Evolutionary conservation across 2,113 vertebrate species (phyloP).

Genomic region (Bos indicus): DNA sequence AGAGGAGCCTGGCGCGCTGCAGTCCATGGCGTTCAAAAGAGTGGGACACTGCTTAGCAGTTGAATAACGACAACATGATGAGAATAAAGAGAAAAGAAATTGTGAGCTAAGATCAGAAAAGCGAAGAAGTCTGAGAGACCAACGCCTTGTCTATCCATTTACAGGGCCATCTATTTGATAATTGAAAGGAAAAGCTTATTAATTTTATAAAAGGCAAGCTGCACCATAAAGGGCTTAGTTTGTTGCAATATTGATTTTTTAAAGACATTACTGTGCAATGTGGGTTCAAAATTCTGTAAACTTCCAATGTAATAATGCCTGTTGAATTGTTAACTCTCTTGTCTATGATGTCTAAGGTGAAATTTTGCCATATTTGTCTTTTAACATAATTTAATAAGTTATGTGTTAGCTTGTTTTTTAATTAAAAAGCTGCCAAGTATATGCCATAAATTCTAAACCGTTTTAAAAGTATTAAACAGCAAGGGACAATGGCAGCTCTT

Average conservation of each 20-base stretch:
- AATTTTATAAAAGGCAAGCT: not conserved
- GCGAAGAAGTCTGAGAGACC: not conserved
- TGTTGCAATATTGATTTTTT: not conserved
- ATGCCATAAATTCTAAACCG: conserved; percentile 37
- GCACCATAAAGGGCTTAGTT: not conserved
- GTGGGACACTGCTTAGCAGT: accelerated
- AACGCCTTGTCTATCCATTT: not conserved
- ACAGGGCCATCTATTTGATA: not conserved
- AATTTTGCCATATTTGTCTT: not conserved
- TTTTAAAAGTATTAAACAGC: conserved; percentile 56
- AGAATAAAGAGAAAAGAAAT: not conserved
- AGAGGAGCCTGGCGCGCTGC: not conserved
- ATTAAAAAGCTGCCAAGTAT: not conserved
- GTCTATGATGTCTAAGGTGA: not conserved
- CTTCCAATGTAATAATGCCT: not conserved
- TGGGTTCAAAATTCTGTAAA: not conserved
- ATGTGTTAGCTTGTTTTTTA: not conserved
- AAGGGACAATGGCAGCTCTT: conserved; percentile 16
- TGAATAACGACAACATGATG: not conserved
- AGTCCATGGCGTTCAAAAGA: not conserved
- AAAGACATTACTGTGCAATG: not conserved
- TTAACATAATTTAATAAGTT: not conserved
- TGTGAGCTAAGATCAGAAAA: not conserved
- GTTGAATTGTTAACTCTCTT: not conserved
- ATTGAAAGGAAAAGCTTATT: not conserved